These are phyloP conservation scores for Oasisia sp. DNA, from an alignment of 2,888 invertebrate genomes.

Conservation along the genomic window DNA sequence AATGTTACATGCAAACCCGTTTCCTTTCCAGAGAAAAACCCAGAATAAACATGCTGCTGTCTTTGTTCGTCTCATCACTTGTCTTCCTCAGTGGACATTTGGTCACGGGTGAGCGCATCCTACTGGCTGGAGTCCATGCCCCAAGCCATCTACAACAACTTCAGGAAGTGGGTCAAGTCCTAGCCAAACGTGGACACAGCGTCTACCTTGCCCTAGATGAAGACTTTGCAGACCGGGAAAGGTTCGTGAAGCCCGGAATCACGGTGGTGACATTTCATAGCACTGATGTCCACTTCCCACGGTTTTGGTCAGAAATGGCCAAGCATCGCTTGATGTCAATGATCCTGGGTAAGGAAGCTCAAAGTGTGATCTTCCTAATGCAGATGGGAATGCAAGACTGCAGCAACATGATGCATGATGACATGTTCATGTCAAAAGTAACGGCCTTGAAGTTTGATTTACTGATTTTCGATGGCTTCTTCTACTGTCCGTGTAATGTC, in stretches of 20 bases:
- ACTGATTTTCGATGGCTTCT: conserved; percentile 32
- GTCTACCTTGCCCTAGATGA: neutral
- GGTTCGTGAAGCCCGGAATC: neutral
- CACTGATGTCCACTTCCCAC: neutral
- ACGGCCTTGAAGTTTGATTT: conserved; percentile 32
- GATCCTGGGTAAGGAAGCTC: neutral
- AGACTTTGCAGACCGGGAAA: neutral
- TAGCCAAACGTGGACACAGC: neutral
- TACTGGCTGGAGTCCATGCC: neutral
- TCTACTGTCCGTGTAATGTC: conserved; percentile 14
- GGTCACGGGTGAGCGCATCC: neutral
- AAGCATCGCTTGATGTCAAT: neutral
- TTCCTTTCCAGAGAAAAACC: neutral
- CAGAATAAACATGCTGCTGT: neutral
- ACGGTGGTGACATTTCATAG: neutral
- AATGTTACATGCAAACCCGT: neutral
- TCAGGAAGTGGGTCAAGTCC: neutral
- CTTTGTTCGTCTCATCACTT: neutral
- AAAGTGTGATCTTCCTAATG: neutral
- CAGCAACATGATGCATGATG: conserved; percentile 23
- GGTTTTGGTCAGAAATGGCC: neutral
- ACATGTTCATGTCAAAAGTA: neutral
- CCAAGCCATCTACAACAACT: neutral
- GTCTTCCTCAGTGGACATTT: neutral
- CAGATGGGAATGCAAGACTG: conserved; percentile 22